Base-by-base conservation (phyloP, 2,113 vertebrate genomes). In the Callionymus lyra region DNA sequence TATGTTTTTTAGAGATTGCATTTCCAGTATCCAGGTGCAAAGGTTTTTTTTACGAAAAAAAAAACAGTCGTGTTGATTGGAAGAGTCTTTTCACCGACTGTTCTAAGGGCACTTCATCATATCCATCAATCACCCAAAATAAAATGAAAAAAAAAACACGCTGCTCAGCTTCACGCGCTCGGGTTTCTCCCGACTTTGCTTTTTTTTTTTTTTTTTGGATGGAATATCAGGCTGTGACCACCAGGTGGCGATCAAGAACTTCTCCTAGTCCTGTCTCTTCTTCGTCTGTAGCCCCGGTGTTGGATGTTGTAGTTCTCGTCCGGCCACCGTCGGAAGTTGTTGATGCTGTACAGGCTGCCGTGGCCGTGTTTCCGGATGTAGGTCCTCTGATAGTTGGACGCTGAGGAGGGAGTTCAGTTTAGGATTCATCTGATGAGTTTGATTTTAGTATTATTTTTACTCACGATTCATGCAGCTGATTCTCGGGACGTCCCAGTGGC, bases 401-500 rank as follows among this genome's bases (percentile, higher is more conserved):
- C 95, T 98, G 81, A 82, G 57, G 57, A 48, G 46, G 67, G 34
- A 27, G 13, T 58, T 44, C 49, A 15, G 17, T 31, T 3, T 18
- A 12, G 44, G 32, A 33, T 6, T 12, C 6, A 1, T 9, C 1
- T 16, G 21, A 27, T n/a, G n/a, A n/a, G n/a, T n/a, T n/a, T n/a
- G n/a, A n/a, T n/a, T n/a, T n/a, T n/a, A n/a, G n/a, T n/a, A n/a
- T n/a, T n/a, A n/a, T n/a, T 6, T 52, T 3, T 41, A 93, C 95
- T 94, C 87, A 99, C 95, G 89, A 66, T 77, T 91, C 84, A 94
- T 80, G 86, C 95, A 99, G 76, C 86, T 81, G 61, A 99, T 94
- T 86, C 90, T 94, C 46, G 95, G 95, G 52, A 81, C 55, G 32
- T 97, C 94, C 95, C 95, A 99, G 62, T 66, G 86, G 52, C 95